Conservation (phyloP, 2,797 vertebrate genomes). For the Myotis myotis region DNA sequence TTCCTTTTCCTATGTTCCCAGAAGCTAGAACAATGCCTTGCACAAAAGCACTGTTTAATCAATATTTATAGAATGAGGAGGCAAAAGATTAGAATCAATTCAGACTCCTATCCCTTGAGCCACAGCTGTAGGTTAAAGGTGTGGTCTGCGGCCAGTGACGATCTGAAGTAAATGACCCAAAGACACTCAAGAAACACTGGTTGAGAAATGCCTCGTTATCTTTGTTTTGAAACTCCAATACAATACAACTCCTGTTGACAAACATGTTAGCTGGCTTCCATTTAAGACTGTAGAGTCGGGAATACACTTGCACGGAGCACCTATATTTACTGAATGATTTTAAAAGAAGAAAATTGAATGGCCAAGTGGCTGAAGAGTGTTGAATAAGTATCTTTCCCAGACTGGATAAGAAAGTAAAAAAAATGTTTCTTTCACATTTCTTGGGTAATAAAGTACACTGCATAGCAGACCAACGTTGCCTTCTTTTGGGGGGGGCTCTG, state of each 20-base stretch:
- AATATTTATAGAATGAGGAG: background rate
- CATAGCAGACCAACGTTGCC: background rate
- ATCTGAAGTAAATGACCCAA: background rate
- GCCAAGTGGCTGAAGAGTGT: background rate
- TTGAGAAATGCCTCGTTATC: background rate
- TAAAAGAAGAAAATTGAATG: background rate
- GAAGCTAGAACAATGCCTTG: background rate
- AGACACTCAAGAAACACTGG: background rate
- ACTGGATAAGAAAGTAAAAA: background rate
- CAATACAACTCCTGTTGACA: background rate
- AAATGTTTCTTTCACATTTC: background rate
- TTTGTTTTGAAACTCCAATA: background rate
- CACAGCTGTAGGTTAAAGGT: background rate
- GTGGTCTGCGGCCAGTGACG: background rate
- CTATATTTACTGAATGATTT: background rate
- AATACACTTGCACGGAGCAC: background rate
- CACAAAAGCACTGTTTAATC: background rate
- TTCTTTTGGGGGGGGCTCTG: background rate
- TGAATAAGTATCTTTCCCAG: constrained; percentile 2
- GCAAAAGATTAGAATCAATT: background rate
- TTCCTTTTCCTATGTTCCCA: background rate
- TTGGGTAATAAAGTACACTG: background rate
- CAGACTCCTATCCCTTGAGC: background rate
- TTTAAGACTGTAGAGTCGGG: background rate
- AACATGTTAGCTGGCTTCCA: background rate